Conservation (phyloP, 2,113 vertebrate genomes). For the Haemorhous mexicanus region DNA sequence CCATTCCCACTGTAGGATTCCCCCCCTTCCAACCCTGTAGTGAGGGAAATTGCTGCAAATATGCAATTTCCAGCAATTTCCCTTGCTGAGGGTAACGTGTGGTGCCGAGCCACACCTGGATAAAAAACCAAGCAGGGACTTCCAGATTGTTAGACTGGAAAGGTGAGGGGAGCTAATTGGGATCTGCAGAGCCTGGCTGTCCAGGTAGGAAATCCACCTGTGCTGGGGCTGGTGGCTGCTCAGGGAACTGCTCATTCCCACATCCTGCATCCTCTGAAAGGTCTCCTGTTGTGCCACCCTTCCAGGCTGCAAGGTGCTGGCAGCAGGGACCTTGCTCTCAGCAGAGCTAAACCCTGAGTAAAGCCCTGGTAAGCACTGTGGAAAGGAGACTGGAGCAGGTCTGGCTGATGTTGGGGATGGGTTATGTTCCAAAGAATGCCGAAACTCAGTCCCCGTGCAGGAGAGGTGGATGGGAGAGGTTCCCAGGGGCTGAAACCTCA, state of each 20-base stretch:
- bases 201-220: not conserved
- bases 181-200: not conserved
- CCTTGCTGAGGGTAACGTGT: not conserved
- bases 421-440: not conserved
- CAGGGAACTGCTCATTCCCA: constrained; percentile 3
- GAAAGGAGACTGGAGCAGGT: not conserved
- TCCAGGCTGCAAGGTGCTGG: not conserved
- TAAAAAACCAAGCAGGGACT: not conserved
- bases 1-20: not conserved
- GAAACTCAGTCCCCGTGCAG: not conserved
- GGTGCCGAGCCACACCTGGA: not conserved
- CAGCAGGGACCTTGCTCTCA: not conserved
- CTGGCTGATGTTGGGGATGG: not conserved
- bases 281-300: not conserved
- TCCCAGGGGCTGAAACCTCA: not conserved
- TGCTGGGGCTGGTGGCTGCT: not conserved
- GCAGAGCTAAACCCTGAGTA: not conserved
- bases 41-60: not conserved
- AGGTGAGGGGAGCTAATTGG: not conserved
- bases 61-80: too few relatives aligned
- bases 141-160: not conserved
- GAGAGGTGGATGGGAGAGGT: not conserved
- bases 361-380: not conserved
- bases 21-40: not conserved
- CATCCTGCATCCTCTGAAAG: not conserved